Conservation (phyloP, 2,113 vertebrate genomes). For the Apistogramma diplotaenia region DNA sequence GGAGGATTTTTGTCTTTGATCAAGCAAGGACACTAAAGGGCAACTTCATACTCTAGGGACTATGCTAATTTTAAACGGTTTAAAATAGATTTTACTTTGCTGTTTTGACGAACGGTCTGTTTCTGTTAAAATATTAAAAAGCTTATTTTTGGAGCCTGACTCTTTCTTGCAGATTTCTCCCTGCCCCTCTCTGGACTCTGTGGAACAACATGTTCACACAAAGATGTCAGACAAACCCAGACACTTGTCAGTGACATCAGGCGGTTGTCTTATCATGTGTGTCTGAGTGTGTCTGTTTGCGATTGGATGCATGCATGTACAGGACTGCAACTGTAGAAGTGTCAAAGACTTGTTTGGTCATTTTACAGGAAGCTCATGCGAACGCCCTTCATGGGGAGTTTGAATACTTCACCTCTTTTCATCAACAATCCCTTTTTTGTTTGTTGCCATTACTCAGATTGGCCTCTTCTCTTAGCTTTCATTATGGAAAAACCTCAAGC, state of each 20-base stretch:
- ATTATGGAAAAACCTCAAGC: slow-evolving; percentile 7
- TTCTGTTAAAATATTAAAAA: neutral
- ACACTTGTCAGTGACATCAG: slow-evolving; percentile 1
- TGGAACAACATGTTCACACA: slow-evolving; percentile 32
- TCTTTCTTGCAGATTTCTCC: neutral
- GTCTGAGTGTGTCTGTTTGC: neutral
- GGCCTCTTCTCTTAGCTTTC: neutral
- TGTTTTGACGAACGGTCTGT: neutral
- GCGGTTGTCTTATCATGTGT: neutral
- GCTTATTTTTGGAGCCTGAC: neutral
- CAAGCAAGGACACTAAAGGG: slow-evolving; percentile 39
- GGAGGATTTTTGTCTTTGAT: slow-evolving; percentile 8
- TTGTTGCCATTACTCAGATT: neutral
- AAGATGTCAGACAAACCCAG: neutral
- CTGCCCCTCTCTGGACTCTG: neutral
- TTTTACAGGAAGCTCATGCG: slow-evolving; percentile 47
- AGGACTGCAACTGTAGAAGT: neutral
- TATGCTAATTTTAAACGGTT: neutral
- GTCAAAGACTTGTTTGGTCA: neutral
- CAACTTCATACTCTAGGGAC: neutral
- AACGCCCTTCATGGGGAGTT: slow-evolving; percentile 25
- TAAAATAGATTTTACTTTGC: neutral
- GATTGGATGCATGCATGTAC: neutral
- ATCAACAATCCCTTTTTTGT: neutral
- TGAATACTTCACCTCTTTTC: slow-evolving; percentile 11